A percentile compares a stretch with the other conserved stretches of the same genome.
Evolutionary conservation across 2,113 vertebrate species (phyloP).

Genomic region (Furnarius figulus): DNA sequence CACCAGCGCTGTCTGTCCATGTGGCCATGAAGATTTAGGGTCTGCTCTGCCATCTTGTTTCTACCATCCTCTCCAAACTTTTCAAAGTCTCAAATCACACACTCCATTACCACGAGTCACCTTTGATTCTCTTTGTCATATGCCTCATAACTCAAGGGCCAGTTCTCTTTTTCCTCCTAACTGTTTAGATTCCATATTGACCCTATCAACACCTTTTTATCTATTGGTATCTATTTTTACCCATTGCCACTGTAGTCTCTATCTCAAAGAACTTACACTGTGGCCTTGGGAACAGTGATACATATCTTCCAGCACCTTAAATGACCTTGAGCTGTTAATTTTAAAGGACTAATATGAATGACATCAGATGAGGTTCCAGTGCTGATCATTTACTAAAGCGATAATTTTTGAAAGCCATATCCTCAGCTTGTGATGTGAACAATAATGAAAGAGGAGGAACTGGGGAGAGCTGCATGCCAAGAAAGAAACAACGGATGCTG

Average conservation of each 20-base stretch:
- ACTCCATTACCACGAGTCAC: not conserved
- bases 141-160: not conserved
- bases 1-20: rapidly evolving
- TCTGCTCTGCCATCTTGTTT: not conserved
- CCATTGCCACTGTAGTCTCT: not conserved
- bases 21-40: rapidly evolving
- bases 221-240: not conserved
- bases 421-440: not conserved
- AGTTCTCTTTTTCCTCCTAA: not conserved
- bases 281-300: not conserved
- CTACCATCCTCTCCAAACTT: not conserved
- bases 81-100: not conserved
- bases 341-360: not conserved
- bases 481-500: not conserved
- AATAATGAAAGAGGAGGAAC: not conserved
- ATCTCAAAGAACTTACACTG: not conserved
- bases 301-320: not conserved
- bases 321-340: not conserved
- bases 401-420: not conserved
- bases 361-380: not conserved
- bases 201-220: not conserved
- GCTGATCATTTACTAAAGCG: not conserved
- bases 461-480: not conserved
- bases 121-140: not conserved
- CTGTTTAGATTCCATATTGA: not conserved